Conservation (phyloP, 2,113 vertebrate species). For the Aepyceros melampus region DNA sequence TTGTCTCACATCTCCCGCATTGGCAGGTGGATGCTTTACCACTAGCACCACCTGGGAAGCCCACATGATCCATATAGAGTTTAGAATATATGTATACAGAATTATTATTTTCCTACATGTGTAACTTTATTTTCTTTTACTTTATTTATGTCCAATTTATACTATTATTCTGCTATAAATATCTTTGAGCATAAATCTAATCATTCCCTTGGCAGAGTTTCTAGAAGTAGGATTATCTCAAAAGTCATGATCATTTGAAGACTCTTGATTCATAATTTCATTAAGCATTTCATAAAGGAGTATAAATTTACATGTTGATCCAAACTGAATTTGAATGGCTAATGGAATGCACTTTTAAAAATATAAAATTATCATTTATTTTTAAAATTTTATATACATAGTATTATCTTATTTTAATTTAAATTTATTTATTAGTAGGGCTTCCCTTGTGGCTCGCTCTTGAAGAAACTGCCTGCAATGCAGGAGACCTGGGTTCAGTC, state of each 20-base stretch:
- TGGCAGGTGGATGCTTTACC: accelerated
- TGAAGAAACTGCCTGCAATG: background rate
- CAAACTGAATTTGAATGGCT: background rate
- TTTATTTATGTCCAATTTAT: background rate
- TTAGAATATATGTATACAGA: background rate
- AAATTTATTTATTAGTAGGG: background rate
- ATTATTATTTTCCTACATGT: background rate
- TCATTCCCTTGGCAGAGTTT: background rate
- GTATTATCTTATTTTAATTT: background rate
- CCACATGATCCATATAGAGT: background rate
- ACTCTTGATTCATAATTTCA: background rate
- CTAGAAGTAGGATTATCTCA: background rate
- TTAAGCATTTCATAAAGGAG: background rate
- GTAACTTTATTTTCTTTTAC: background rate
- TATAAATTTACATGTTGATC: background rate
- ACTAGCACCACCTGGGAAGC: background rate
- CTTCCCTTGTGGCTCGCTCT: background rate
- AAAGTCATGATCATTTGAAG: background rate
- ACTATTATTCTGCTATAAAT: background rate
- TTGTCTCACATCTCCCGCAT: background rate
- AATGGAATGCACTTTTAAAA: background rate
- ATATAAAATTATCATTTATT: background rate
- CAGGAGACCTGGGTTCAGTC: accelerated
- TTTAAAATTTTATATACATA: background rate
- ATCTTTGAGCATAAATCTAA: background rate